A percentile compares a stretch with the other conserved stretches of the same genome.
Conservation (phyloP, 2,797 vertebrate genomes). For the Trichosurus vulpecula region DNA sequence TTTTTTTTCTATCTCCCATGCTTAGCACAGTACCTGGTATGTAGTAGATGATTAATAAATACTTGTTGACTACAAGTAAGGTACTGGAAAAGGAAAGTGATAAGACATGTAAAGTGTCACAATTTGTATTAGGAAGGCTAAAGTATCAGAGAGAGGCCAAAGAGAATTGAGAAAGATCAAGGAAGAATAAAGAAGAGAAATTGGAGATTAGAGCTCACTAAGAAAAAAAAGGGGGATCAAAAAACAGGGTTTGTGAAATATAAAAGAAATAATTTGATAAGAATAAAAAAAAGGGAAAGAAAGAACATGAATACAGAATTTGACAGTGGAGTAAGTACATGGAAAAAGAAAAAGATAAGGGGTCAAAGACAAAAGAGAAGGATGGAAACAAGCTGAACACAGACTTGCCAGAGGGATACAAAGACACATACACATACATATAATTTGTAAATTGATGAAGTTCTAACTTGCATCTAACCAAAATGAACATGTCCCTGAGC, state of each 20-base stretch:
- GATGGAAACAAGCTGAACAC: neutral
- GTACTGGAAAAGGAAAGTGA: neutral
- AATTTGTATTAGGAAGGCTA: neutral
- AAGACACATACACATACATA: neutral
- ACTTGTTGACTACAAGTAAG: neutral
- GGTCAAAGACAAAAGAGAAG: constrained; percentile 49
- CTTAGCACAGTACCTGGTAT: neutral
- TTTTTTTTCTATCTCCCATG: neutral
- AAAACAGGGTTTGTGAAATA: neutral
- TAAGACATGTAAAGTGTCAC: neutral
- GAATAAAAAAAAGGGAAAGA: neutral
- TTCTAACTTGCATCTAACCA: constrained; percentile 31
- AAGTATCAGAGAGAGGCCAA: neutral
- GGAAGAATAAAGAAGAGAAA: neutral
- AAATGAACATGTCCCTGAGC: neutral
- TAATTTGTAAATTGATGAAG: constrained; percentile 19
- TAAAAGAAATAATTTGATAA: neutral
- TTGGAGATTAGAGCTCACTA: neutral
- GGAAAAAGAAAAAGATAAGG: constrained; percentile 30
- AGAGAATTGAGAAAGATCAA: neutral
- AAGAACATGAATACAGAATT: neutral
- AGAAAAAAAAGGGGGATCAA: neutral
- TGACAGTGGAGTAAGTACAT: neutral
- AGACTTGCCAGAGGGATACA: neutral
- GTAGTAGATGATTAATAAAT: neutral